Evolutionary conservation across 2,797 vertebrate genomes (phyloP), one percentile per base, ranked within the genome.

Genomic region (Trematomus bernacchii): DNA sequence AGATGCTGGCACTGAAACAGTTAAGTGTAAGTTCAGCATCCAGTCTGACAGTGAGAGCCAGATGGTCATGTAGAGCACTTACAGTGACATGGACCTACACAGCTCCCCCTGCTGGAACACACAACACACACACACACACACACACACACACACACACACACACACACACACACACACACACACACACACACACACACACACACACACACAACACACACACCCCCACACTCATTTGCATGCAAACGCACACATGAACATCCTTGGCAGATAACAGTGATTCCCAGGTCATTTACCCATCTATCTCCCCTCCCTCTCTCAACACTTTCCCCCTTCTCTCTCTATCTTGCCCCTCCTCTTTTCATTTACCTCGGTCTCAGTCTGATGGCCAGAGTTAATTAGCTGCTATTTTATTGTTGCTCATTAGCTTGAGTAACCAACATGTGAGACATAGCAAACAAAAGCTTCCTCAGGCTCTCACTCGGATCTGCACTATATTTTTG

Each of bases 381-480:
- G 89, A 87, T 91, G 92, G 85, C 84, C 89, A 93, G 80, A 91
- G 88, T 92, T 95, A 95, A 96, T 95, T 93, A 92, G 93, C 93
- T 92, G 86, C 91, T 90, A 88, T 95, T 89, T 95, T 93, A 94
- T 95, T 94, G 91, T 86, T 82, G 79, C 91, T 93, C 91, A 90
- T 95, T 93, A 95, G 90, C 89, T 87, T 69, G 85, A 87, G 84
- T 87, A 94, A 89, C 89, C 89, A 92, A 93, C 86, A 82, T 87
- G 88, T 80, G 80, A 91, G 72, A 91, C 82, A 71, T 53, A 72
- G 77, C 85, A 90, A 93, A 89, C 79, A 89, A 82, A 82, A 86
- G 61, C 63, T 47, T 79, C 59, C 80, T 77, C 75, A 5, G 33
- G 23, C 59, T 80, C 74, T 74, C 15, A 0, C 62, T 85, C 23